Conservation (phyloP, 2,797 vertebrate species). For the Aselliscus stoliczkanus region DNA sequence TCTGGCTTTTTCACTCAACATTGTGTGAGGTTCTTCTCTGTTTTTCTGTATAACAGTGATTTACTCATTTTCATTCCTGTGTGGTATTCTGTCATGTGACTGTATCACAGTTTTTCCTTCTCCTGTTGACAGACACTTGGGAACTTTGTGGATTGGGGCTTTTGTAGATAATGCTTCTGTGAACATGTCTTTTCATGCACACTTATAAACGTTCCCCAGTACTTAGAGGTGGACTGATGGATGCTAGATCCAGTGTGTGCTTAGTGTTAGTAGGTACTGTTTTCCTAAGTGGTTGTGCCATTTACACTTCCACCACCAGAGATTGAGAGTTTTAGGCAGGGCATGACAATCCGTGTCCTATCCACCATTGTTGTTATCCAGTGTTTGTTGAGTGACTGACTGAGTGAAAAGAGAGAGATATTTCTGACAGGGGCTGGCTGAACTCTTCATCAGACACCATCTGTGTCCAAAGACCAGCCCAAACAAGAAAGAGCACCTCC, state of each 20-base stretch:
- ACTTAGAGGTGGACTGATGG: not conserved
- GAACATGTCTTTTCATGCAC: not conserved
- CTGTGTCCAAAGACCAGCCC: not conserved
- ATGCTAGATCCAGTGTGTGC: not conserved
- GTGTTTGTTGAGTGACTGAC: not conserved
- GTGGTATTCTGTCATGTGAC: not conserved
- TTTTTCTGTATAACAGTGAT: not conserved
- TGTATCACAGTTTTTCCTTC: not conserved
- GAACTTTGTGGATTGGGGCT: not conserved
- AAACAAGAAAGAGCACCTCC: not conserved
- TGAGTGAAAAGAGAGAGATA: not conserved
- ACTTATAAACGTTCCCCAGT: not conserved
- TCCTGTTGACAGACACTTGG: not conserved
- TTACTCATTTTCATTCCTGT: not conserved
- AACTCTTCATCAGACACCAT: not conserved
- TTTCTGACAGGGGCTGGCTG: not conserved
- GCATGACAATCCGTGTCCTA: not conserved
- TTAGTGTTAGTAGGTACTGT: not conserved
- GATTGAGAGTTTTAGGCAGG: not conserved
- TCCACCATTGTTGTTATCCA: not conserved
- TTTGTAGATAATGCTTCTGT: not conserved
- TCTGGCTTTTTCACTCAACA: not conserved
- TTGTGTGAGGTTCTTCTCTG: not conserved
- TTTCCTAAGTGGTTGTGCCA: not conserved
- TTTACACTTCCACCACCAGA: not conserved